phyloP scores from a whole-genome alignment of 2,888 invertebrate species.

The Archips crataeganus region DNA sequence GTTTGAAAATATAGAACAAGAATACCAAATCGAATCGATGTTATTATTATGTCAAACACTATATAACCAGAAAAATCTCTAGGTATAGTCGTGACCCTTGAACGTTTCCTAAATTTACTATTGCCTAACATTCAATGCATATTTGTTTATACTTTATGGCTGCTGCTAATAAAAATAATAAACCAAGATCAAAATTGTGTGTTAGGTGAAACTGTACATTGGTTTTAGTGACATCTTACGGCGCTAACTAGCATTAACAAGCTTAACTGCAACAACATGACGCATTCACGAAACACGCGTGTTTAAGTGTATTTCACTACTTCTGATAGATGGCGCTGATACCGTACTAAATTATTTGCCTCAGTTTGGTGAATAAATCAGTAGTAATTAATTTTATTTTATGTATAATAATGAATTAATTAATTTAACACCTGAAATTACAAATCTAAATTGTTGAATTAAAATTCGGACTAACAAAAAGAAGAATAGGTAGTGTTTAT shows the following conservation, averaged over 20 bases:
- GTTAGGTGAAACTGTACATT: not conserved
- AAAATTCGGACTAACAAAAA: too few relatives aligned
- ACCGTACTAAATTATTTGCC: not conserved
- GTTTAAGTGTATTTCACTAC: not conserved
- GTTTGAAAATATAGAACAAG: too few relatives aligned
- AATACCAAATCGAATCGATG: too few relatives aligned
- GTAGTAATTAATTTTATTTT: too few relatives aligned
- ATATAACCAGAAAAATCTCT: too few relatives aligned
- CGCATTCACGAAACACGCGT: not conserved
- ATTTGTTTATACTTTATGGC: not conserved
- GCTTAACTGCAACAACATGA: not conserved
- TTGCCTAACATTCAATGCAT: not conserved
- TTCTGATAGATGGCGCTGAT: slow-evolving; percentile 8
- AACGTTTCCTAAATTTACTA: too few relatives aligned
- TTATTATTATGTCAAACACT: too few relatives aligned
- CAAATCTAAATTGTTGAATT: too few relatives aligned
- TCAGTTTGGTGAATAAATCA: not conserved
- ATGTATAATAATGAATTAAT: too few relatives aligned
- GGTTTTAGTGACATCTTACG: not conserved
- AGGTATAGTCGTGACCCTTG: too few relatives aligned
- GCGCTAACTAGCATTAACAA: not conserved
- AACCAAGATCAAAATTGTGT: not conserved
- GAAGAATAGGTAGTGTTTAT: too few relatives aligned
- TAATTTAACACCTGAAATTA: too few relatives aligned
- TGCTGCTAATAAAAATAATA: not conserved